These are phyloP conservation scores for Scaptomyza flava DNA, from an alignment of 2,888 invertebrate genomes.

Conservation along the genomic window DNA sequence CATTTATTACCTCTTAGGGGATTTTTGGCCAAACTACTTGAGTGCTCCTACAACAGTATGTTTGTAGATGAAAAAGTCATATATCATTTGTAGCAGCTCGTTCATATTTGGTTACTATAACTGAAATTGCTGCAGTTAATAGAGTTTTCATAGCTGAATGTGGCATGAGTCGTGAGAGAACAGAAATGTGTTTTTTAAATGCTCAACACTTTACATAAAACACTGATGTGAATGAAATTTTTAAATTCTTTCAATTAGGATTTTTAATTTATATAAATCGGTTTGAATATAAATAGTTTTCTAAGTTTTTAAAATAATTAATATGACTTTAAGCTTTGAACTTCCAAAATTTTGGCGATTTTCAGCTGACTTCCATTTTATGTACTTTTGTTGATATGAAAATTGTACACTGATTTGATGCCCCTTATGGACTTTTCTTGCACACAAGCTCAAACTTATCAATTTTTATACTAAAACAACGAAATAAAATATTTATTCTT, in stretches of 20 bases:
- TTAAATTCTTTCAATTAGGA: neutral
- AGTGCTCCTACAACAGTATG: conserved; percentile 2
- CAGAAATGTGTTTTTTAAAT: conserved; percentile 19
- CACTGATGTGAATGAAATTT: neutral
- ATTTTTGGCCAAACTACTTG: conserved; percentile 33
- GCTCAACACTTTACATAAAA: neutral
- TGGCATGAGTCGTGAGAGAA: conserved; percentile 42
- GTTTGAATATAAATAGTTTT: neutral
- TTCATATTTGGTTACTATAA: conserved; percentile 41
- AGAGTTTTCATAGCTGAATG: conserved; percentile 43
- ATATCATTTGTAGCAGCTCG: conserved; percentile 41
- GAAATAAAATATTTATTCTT: conserved; percentile 6
- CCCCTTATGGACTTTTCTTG: too few relatives aligned
- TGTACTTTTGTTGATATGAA: too few relatives aligned
- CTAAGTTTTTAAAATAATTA: neutral
- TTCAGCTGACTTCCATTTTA: too few relatives aligned
- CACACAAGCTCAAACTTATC: conserved; percentile 1
- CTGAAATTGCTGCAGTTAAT: conserved; percentile 50
- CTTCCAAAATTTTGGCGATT: too few relatives aligned
- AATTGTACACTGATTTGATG: too few relatives aligned
- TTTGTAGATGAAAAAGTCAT: conserved; percentile 48
- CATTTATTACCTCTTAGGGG: conserved; percentile 63
- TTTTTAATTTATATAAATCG: too few relatives aligned
- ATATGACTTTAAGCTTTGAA: neutral
- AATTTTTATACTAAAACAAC: neutral